Base-by-base conservation (phyloP, 2,888 invertebrate species). In the Eurois occulta region DNA sequence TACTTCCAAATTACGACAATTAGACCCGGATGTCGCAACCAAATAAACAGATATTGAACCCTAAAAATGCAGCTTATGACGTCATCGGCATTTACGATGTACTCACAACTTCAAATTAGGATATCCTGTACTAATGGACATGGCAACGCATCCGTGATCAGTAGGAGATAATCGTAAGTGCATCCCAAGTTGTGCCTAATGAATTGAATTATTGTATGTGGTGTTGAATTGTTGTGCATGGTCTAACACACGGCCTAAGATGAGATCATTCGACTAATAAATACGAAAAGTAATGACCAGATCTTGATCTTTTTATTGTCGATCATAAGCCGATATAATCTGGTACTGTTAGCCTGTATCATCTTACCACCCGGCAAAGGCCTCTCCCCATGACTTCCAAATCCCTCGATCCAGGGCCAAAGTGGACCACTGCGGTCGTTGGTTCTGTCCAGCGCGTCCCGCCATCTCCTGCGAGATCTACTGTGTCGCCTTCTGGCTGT, bases 111-210 rank as follows among this genome's bases (percentile, higher is more conserved):
- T 81, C 79, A 72, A 86, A 88, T 88, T 80, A 86, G 87, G 88
- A 87, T 86, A 85, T 87, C 88, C 87, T 87, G 87, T 78, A 73
- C 82, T 81, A 86, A 87, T 87, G 72, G 73, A 73, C 65, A 76
- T 81, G 71, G 74, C 73, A 70, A 83, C 48, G 64, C 71, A 66
- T 78, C 67, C 73, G 77, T 79, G 72, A 86, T 86, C 65, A 76
- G 60, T 41, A 72, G 16, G n/a, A 78, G 81, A 86, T 84, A 80
- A 75, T 28, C 21, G 18, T 67, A 24, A 78, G 75, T 75, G 75
- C 58, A 83, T 67, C 43, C 52, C 52, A 58, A 81, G 35, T 64
- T 74, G 75, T 62, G n/a, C 10, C 21, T 86, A 73, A 70, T 78
- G 35, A 73, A 74, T 62, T 65, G 68, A 68, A 75, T 55, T 55